phyloP scores from a whole-genome alignment of 2,797 vertebrate genomes.

The Spinus pinus region DNA sequence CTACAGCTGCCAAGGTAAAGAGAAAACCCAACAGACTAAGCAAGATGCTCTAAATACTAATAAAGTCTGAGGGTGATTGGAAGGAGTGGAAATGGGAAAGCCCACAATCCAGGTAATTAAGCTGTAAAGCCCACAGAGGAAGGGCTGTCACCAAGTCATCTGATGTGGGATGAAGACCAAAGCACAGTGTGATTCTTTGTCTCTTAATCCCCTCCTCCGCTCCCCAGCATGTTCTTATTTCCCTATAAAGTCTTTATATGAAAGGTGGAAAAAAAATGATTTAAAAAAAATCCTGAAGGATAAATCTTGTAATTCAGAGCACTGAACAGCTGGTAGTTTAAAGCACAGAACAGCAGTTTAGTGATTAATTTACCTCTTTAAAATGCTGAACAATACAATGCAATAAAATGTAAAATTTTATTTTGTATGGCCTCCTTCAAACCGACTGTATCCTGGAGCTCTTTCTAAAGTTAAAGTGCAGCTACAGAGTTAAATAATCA shows the following conservation, averaged over 20 bases:
- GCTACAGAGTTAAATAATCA: conserved; percentile 50
- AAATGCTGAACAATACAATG: conserved; percentile 70
- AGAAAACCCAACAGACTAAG: not conserved
- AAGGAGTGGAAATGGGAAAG: conserved; percentile 34
- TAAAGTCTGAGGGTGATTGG: conserved; percentile 9
- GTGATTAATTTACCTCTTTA: conserved; percentile 77
- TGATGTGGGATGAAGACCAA: conserved; percentile 53
- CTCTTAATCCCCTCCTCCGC: conserved; percentile 50
- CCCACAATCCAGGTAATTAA: conserved; percentile 65
- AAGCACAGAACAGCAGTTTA: conserved; percentile 73
- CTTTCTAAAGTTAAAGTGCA: conserved; percentile 37
- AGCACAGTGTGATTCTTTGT: conserved; percentile 31
- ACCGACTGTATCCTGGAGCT: not conserved
- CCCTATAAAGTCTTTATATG: conserved; percentile 43
- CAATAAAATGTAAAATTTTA: conserved; percentile 50
- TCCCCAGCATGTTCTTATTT: conserved; percentile 54
- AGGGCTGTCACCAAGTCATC: conserved; percentile 53
- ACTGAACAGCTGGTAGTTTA: conserved; percentile 77
- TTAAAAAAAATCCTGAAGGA: conserved; percentile 64
- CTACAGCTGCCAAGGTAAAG: not conserved
- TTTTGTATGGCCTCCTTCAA: conserved; percentile 19
- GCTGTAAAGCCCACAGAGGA: conserved; percentile 60
- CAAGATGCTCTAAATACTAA: conserved; percentile 39
- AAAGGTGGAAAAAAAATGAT: conserved; percentile 20
- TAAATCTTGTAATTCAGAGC: conserved; percentile 77